Evolutionary conservation across 1,140 invertebrate genomes (phyloP).

Genomic region (Sycophila sp.): DNA sequence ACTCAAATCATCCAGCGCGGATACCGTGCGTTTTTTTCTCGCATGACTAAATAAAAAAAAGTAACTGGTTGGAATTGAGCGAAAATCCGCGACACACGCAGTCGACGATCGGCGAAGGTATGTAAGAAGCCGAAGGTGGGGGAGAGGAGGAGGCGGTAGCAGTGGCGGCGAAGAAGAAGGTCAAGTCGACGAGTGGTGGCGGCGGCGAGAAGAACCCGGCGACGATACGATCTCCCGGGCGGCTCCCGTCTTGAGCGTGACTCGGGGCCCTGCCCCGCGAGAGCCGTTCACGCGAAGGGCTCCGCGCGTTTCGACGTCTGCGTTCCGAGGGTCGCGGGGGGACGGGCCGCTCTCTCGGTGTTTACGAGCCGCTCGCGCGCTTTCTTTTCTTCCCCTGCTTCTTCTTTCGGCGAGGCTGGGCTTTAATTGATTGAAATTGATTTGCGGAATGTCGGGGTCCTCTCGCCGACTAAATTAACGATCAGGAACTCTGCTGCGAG

Average conservation of each 20-base stretch:
- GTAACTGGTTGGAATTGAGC: constrained; percentile 26
- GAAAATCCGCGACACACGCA: constrained; percentile 10
- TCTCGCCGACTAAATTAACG: too few relatives aligned
- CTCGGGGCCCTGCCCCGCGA: constrained; percentile 16
- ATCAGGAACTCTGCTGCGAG: too few relatives aligned
- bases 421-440: too few relatives aligned
- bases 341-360: too few relatives aligned
- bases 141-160: neutral
- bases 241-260: constrained; percentile 40
- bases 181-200: neutral
- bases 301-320: neutral
- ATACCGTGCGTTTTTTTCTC: too few relatives aligned
- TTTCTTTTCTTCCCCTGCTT: neutral
- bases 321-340: too few relatives aligned
- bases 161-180: constrained; percentile 13
- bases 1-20: too few relatives aligned
- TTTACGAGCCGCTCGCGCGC: neutral
- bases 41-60: too few relatives aligned
- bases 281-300: neutral
- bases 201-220: constrained; percentile 3
- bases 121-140: neutral
- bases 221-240: constrained; percentile 21
- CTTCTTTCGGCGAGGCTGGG: too few relatives aligned
- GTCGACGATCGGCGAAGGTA: neutral
- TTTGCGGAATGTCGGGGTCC: too few relatives aligned